Evolutionary conservation across 2,888 invertebrate genomes (phyloP).

Genomic region (Pristionchus entomophagus): DNA sequence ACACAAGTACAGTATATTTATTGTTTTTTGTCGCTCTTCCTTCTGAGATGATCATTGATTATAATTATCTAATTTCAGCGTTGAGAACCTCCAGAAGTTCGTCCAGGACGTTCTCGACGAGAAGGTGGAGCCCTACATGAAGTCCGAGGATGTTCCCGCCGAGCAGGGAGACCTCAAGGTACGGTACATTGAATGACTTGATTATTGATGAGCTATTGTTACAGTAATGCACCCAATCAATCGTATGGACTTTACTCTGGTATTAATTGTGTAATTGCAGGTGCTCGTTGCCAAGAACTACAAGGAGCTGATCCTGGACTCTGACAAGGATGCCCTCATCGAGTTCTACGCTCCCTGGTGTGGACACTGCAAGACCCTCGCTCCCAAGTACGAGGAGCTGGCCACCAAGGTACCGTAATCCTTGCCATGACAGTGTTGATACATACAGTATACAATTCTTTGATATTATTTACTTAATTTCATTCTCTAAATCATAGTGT

Average conservation of each 20-base stretch:
- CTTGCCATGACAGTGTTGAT: not conserved
- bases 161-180: constrained; percentile 82
- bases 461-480: not conserved
- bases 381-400: constrained; percentile 93
- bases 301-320: constrained; percentile 89
- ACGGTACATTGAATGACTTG: not conserved
- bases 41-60: not conserved
- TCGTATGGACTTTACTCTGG: not conserved
- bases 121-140: constrained; percentile 90
- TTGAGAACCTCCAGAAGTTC: constrained; percentile 89
- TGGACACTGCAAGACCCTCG: constrained; percentile 96
- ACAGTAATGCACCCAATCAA: not conserved
- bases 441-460: not conserved
- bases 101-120: constrained; percentile 87
- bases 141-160: constrained; percentile 93
- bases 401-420: constrained; percentile 80
- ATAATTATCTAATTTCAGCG: constrained; percentile 78
- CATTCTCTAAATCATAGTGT: no score
- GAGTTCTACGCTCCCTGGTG: constrained; percentile 99
- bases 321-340: constrained; percentile 91
- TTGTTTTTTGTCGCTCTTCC: not conserved
- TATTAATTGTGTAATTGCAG: constrained; percentile 74
- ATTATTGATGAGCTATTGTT: not conserved
- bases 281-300: constrained; percentile 97
- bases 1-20: not conserved